These are phyloP conservation scores for Octodon degus DNA, from an alignment of 2,113 vertebrate species.

Conservation along the genomic window DNA sequence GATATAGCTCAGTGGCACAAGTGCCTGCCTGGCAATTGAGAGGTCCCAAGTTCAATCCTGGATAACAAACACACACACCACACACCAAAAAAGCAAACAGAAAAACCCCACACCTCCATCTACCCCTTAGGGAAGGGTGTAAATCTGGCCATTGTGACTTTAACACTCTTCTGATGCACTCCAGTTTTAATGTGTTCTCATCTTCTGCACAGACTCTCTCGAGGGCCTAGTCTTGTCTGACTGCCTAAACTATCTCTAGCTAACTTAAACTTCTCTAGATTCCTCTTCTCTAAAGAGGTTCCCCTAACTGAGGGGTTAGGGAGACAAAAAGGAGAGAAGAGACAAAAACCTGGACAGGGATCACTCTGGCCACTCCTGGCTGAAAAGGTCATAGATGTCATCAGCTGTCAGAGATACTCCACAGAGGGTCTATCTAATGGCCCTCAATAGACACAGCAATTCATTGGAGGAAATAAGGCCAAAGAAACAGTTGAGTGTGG, in stretches of 20 bases:
- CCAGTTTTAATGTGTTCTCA: not conserved
- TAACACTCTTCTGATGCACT: not conserved
- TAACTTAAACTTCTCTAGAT: not conserved
- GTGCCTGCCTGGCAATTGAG: too few species aligned
- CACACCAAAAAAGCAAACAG: too few species aligned
- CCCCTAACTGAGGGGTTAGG: too few species aligned
- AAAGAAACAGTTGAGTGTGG: not conserved
- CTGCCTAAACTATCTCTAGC: not conserved
- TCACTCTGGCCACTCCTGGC: not conserved
- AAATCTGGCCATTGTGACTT: not conserved
- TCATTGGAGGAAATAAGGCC: not conserved
- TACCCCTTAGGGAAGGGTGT: not conserved
- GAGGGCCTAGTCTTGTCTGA: not conserved
- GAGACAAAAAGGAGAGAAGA: too few species aligned
- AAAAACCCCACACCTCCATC: not conserved
- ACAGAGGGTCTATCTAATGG: not conserved
- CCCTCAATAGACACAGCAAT: not conserved
- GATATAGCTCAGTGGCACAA: too few species aligned
- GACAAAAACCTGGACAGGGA: not conserved
- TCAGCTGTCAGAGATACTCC: not conserved
- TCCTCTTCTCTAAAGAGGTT: not conserved
- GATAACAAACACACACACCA: too few species aligned
- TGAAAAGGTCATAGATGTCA: not conserved
- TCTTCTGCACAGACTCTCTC: not conserved
- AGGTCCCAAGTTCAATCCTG: too few species aligned